Conservation (phyloP, 2,797 vertebrate species). For the Enteromius mattozi region DNA sequence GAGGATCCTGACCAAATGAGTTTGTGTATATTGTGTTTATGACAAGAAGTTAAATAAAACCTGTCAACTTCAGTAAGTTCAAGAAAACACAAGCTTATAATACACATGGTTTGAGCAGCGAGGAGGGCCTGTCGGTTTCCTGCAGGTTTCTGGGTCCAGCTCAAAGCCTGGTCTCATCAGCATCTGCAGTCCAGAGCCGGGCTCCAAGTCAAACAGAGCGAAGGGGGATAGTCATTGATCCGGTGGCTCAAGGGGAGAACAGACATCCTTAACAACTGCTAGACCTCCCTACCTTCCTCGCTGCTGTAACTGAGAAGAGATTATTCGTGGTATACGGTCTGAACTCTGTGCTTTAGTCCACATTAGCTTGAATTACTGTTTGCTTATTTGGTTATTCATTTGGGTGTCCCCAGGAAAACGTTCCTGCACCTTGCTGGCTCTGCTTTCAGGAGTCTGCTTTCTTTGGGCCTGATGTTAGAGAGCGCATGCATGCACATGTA, state of each 20-base stretch:
- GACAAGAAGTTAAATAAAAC: constrained; percentile 28
- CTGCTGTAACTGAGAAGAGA: constrained; percentile 31
- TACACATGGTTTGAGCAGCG: not conserved
- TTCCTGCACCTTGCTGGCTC: constrained; percentile 30
- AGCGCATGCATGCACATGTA: constrained; percentile 22
- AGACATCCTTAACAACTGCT: constrained; percentile 12
- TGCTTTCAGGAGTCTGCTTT: constrained; percentile 28
- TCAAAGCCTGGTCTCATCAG: constrained; percentile 19
- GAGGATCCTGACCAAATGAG: not conserved
- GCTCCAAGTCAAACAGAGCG: constrained; percentile 40
- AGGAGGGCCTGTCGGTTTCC: constrained; percentile 14
- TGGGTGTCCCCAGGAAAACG: constrained; percentile 21
- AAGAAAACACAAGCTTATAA: constrained; percentile 19
- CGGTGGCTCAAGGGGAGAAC: constrained; percentile 13
- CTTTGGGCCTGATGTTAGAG: constrained; percentile 22
- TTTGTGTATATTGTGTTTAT: not conserved
- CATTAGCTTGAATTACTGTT: constrained; percentile 38
- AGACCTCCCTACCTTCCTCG: not conserved
- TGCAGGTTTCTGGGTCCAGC: constrained; percentile 27
- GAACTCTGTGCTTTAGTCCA: constrained; percentile 13
- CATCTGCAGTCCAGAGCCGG: constrained; percentile 29
- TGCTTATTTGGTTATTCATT: constrained; percentile 31
- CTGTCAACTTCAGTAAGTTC: constrained; percentile 36
- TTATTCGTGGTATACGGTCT: constrained; percentile 1
- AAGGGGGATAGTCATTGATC: constrained; percentile 13